Evolutionary conservation across 2,113 vertebrate species (phyloP).

Genomic region (Limnothrissa miodon): DNA sequence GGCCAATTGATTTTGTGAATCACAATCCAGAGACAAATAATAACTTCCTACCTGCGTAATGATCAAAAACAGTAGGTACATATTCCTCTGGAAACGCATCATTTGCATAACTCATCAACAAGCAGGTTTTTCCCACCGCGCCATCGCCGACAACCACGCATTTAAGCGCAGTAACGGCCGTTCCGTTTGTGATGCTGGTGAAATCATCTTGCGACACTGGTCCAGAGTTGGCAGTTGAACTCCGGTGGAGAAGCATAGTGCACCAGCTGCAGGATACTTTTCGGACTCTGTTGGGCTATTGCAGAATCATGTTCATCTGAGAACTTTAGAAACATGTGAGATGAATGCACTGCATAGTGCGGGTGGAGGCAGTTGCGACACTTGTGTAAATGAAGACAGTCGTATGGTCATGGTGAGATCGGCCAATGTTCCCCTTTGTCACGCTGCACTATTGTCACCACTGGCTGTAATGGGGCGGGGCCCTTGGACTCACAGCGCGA

Average conservation of each 20-base stretch:
- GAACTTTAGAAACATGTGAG: background rate
- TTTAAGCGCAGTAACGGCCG: conserved; percentile 72
- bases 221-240: background rate
- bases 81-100: conserved; percentile 98
- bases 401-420: background rate
- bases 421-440: background rate
- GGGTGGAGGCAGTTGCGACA: background rate
- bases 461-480: conserved; percentile 9
- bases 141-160: conserved; percentile 97
- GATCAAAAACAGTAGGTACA: conserved; percentile 95
- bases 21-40: background rate
- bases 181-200: background rate
- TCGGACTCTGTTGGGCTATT: background rate
- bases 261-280: background rate
- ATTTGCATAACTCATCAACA: conserved; percentile 97
- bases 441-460: conserved; percentile 9
- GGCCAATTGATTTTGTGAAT: background rate
- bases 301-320: background rate
- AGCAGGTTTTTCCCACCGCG: conserved; percentile 95
- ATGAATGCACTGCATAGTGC: background rate
- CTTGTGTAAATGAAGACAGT: background rate
- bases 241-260: background rate
- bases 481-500: background rate
- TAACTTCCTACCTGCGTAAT: conserved; percentile 86
- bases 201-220: background rate